These are phyloP conservation scores for Holotrichia oblita DNA, from an alignment of 1,140 invertebrate genomes.

Conservation along the genomic window DNA sequence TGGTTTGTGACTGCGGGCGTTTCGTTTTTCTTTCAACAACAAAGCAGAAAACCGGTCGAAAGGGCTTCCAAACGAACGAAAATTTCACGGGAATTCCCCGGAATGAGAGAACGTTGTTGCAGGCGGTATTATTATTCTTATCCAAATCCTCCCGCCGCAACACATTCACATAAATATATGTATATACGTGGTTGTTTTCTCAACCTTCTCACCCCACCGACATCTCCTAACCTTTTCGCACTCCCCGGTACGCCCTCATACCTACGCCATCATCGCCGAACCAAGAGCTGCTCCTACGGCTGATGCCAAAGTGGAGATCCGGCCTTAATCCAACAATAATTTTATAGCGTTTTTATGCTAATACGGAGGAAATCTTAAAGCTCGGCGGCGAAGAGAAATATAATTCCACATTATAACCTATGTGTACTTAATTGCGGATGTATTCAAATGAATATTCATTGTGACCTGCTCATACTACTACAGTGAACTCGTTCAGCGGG, in stretches of 20 bases:
- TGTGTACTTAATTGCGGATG: conserved; percentile 55
- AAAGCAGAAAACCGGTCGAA: conserved; percentile 3
- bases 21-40: not conserved
- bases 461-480: conserved; percentile 3
- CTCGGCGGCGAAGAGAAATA: conserved; percentile 48
- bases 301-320: conserved; percentile 36
- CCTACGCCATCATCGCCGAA: not conserved
- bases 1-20: not conserved
- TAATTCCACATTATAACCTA: conserved; percentile 57
- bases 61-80: not conserved
- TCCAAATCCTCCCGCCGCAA: conserved; percentile 9
- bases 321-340: conserved; percentile 56
- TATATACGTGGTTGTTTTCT: conserved; percentile 10
- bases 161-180: conserved; percentile 8
- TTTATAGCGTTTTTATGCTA: conserved; percentile 61
- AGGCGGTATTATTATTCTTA: conserved; percentile 21
- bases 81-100: not conserved
- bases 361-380: conserved; percentile 55
- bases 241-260: not conserved
- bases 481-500: not conserved
- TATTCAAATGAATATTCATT: conserved; percentile 44
- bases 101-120: not conserved
- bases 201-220: conserved; percentile 16
- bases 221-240: not conserved
- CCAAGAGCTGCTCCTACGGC: conserved; percentile 28